Evolutionary conservation across 2,888 invertebrate species (phyloP), one percentile per base, ranked within the genome.

Genomic region (Allophyes oxyacanthae): DNA sequence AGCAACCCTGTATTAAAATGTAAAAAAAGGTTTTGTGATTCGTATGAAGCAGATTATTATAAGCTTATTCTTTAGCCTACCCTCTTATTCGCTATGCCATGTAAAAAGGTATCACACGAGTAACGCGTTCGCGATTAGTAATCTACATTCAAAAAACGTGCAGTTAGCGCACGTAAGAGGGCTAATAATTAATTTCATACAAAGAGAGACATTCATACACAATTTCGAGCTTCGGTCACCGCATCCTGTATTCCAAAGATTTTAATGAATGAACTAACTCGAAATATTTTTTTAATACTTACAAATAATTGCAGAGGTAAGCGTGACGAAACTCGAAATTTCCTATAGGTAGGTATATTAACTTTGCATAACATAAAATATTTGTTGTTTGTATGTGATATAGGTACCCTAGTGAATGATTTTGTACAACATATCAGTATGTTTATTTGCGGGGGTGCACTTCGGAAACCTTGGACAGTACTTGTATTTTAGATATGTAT

Each of bases 381-480:
- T 70, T 46, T 63, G 63, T 40, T 61, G 26, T 74, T 77, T 70
- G 66, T 77, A 70, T 81, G 77, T 81, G 66, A 79, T 82, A 72
- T 70, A 72, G 25, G 25, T 25, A 25, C 25, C 6, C 7, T 20
- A 6, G 76, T 73, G 81, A 82, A 80, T 84, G 81, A 84, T 81
- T 80, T 73, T 79, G 70, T 79, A 71, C 77, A 75, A 78, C 79
- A 81, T 85, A 84, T 82, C 82, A 76, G 71, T 61, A 69, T 68
- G 59, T 72, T 72, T 69, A 72, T 67, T 60, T 64, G 49, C 51
- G 43, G 49, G 54, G 25, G 32, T 58, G 41, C 46, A 36, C 26
- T 46, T 38, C 33, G 37, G 62, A 54, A 53, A 53, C 40, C 26
- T 15, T 20, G 8, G 34, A 11, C 34, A 14, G 20, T n/a, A n/a